Base-by-base conservation (phyloP, 2,888 invertebrate genomes). In the Urechis unicinctus region DNA sequence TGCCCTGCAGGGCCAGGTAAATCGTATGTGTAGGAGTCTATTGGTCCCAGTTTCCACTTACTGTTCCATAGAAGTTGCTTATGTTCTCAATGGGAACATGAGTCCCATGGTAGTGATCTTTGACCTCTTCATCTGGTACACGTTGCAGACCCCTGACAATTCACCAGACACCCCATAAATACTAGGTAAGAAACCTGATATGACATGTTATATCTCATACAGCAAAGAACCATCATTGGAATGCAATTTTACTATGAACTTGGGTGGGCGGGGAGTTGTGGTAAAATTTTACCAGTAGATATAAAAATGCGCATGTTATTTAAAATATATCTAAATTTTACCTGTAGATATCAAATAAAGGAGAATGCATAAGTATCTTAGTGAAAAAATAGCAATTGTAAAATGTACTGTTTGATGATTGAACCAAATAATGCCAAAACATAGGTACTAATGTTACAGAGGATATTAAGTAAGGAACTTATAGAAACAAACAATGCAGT, bases 91-190 rank as follows among this genome's bases (percentile, higher is more conserved):
- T 65, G 5, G 73, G 67, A 41, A 79, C 74, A 65, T 79, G 78
- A 9, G 72, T 72, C 6, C 81, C 80, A 21, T 74, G 89, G 75
- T 96, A 96, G 41, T 90, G 77, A 67, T 85, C 82, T 6, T 90
- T 81, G 26, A 95, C 92, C 80, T 95, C 92, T 5, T 88, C 87
- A 65, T 88, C 87, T 1, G 86, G 82, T 1, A 96, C 83, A 24
- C 87, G 86, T 46, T 87, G 87, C 21, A 90, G 78, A 2, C 95
- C 95, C 66, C 79, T 78, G 61, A 54, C 5, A 52, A 52, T 50
- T 9, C 9, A n/a, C n/a, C n/a, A n/a, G n/a, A 51, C 24, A 46
- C 22, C 22, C 17, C 31, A 47, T n/a, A 54, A 26, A 55, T 1
- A 52, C 1, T n/a, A 21, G 21, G 6, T 13, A 46, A n/a, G 6